phyloP scores from a whole-genome alignment of 2,888 invertebrate genomes.

The Philhelius pedissequus region DNA sequence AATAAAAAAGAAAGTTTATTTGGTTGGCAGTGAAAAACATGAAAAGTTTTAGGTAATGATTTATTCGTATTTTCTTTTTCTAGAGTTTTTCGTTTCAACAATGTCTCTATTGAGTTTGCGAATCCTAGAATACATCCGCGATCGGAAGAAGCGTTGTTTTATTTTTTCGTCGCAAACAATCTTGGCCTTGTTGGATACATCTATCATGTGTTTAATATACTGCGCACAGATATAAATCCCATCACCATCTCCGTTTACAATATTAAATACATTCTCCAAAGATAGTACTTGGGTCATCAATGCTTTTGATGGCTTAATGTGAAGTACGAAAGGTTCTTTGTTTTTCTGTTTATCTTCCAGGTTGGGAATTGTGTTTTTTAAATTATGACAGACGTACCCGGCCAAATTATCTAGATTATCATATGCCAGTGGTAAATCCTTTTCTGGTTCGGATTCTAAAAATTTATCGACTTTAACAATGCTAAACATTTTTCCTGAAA shows the following conservation, averaged over 20 bases:
- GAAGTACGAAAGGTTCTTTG: not conserved
- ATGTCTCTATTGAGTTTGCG: not conserved
- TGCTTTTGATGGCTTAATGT: not conserved
- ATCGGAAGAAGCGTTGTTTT: not conserved
- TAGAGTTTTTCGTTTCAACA: not conserved
- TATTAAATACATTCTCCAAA: too few relatives aligned
- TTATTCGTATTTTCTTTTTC: too few relatives aligned
- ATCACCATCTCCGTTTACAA: too few relatives aligned
- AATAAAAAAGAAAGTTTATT: too few relatives aligned
- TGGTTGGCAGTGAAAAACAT: too few relatives aligned
- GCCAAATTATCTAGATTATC: too few relatives aligned
- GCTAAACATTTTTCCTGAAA: not conserved
- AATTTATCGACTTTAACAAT: not conserved
- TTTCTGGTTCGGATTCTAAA: not conserved
- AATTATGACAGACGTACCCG: not conserved
- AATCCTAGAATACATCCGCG: not conserved
- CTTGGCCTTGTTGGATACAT: too few relatives aligned
- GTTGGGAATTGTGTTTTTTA: not conserved
- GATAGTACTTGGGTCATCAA: not conserved
- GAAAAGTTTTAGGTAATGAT: too few relatives aligned
- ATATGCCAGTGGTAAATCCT: not conserved
- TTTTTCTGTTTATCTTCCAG: not conserved
- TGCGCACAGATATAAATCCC: too few relatives aligned
- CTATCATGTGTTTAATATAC: too few relatives aligned
- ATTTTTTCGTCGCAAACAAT: not conserved